These are phyloP conservation scores for Eupleurogrammus muticus DNA, from an alignment of 2,797 vertebrate species.

Conservation along the genomic window DNA sequence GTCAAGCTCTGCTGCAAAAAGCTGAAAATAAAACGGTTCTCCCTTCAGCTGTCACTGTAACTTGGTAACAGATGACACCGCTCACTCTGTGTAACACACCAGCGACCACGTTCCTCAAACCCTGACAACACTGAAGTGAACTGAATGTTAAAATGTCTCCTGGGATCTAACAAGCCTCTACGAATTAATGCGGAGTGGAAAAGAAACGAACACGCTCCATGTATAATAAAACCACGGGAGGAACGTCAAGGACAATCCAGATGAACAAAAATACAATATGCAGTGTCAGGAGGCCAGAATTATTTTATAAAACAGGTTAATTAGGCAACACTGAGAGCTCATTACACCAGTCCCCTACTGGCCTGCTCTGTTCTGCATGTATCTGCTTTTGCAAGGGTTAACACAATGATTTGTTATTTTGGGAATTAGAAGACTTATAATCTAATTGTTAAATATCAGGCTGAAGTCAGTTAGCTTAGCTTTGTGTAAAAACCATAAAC, in stretches of 20 bases:
- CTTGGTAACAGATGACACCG: slow-evolving; percentile 36
- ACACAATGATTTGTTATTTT: neutral
- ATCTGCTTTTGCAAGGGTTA: neutral
- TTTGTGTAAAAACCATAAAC: neutral
- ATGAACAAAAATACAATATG: neutral
- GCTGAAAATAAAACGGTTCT: slow-evolving; percentile 26
- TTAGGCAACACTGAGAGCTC: neutral
- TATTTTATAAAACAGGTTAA: slow-evolving; percentile 24
- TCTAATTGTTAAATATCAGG: neutral
- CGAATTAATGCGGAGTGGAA: neutral
- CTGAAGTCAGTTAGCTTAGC: neutral
- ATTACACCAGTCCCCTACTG: neutral
- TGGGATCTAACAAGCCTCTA: neutral
- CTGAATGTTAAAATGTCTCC: neutral
- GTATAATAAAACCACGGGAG: neutral
- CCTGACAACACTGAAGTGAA: slow-evolving; percentile 8
- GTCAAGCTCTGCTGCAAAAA: slow-evolving; percentile 1
- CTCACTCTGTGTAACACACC: slow-evolving; percentile 9
- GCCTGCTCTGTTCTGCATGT: slow-evolving; percentile 24
- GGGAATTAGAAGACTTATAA: neutral
- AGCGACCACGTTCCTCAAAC: slow-evolving; percentile 12
- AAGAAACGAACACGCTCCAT: neutral
- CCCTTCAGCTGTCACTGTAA: slow-evolving; percentile 25
- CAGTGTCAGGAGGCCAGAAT: neutral
- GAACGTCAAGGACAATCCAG: neutral